Evolutionary conservation across 2,113 vertebrate species (phyloP).

Genomic region (Patagioenas fasciata): DNA sequence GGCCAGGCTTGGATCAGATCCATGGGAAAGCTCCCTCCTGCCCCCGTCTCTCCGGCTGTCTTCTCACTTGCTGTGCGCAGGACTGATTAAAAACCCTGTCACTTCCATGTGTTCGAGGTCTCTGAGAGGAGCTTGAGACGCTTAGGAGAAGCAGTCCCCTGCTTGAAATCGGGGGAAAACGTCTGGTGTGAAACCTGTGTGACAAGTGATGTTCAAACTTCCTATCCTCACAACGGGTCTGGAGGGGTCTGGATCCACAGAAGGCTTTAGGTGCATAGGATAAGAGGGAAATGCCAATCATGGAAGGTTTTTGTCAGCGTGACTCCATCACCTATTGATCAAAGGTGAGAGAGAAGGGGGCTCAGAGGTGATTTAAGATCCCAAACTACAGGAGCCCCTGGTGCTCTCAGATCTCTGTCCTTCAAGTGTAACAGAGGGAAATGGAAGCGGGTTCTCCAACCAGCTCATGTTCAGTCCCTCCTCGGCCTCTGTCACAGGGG

Average conservation of each 20-base stretch:
- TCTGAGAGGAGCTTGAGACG: not conserved
- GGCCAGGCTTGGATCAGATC: not conserved
- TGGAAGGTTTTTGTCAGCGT: not conserved
- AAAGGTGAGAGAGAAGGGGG: not conserved
- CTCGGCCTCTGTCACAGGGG: not conserved
- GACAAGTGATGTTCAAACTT: not conserved
- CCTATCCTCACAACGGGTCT: not conserved
- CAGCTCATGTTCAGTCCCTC: not conserved
- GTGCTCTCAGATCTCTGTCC: not conserved
- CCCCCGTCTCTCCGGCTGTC: not conserved
- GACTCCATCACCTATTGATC: not conserved
- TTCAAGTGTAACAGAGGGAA: not conserved
- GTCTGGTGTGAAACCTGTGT: not conserved
- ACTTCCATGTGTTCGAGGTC: not conserved
- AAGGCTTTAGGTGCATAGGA: not conserved
- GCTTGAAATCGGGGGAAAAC: fast-evolving
- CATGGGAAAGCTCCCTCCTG: not conserved
- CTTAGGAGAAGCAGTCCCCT: not conserved
- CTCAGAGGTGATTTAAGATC: not conserved
- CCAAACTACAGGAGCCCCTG: too few relatives aligned
- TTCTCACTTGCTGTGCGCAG: not conserved
- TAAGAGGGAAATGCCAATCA: not conserved
- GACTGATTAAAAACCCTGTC: not conserved
- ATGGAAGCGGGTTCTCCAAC: not conserved
- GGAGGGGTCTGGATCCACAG: not conserved